Base-by-base conservation (phyloP, 2,113 vertebrate genomes). In the Seriola rivoliana region DNA sequence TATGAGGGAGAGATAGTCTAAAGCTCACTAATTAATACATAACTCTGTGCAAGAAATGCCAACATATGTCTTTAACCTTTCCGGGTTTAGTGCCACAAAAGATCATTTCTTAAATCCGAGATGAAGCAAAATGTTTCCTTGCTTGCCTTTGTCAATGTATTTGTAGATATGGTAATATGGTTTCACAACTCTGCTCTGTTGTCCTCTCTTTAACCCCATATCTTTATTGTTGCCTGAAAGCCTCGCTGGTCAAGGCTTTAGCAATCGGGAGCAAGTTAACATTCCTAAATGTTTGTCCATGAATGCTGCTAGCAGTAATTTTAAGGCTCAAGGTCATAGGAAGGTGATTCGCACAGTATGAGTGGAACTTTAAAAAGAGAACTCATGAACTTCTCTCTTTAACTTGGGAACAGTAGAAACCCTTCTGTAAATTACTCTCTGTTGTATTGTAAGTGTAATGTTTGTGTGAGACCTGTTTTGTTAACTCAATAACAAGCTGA, bases 181-280 rank as follows among this genome's bases (percentile, higher is more conserved):
- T 66, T 71, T 73, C 32, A 54, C 11, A 13, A 6, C n/a, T 71
- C n/a, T 12, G 38, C 34, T n/a, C 32, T 71, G 13, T 11, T 68
- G 29, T 11, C 42, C 40, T 70, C 38, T 36, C 11, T 44, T 52
- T 54, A 32, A 21, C n/a, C 50, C 32, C 21, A 0, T 7, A 10
- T 36, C 34, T 55, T 16, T 57, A 32, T 64, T n/a, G 42, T 44
- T 48, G 17, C 38, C 29, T 8, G 0, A 14, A 77, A 16, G 82
- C 82, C 92, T 93, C 75, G 93, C 93, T 86, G 93, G 91, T 84
- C 92, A 60, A 92, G 88, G 84, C 88, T 65, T 64, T 1, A 10
- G 10, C 17, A 48, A 75, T 59, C 44, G 73, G 25, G 29, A 76
- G 34, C 62, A 44, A 46, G 40, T 67, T 52, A 54, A 71, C 71